phyloP scores from a whole-genome alignment of 2,888 invertebrate genomes.

The Diaprepes abbreviatus region DNA sequence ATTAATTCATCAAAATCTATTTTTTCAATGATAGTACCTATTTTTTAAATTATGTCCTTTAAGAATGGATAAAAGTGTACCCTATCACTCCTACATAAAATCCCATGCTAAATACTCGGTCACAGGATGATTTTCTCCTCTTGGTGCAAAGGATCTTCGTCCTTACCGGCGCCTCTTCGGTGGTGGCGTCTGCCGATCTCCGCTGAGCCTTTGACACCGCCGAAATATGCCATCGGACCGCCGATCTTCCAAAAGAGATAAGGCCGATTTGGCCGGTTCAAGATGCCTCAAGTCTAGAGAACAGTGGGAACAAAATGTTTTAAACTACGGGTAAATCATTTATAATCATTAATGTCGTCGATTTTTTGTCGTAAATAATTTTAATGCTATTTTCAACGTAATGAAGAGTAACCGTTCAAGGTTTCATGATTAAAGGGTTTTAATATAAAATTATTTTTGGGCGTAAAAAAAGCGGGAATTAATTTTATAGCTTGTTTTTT shows the following conservation, averaged over 20 bases:
- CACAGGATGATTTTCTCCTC: no score
- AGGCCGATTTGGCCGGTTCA: constrained; percentile 44
- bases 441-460: no score
- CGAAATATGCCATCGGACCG: constrained; percentile 60
- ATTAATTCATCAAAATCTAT: no score
- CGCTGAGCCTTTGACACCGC: constrained; percentile 62
- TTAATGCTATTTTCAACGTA: not conserved
- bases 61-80: no score
- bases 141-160: constrained; percentile 37
- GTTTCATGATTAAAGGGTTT: no score
- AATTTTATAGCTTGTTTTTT: no score
- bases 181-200: constrained; percentile 60
- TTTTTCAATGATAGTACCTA: no score
- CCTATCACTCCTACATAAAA: no score
- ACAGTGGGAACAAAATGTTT: constrained; percentile 48
- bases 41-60: no score
- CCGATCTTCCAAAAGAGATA: constrained; percentile 47
- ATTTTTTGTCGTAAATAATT: constrained; percentile 33
- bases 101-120: no score
- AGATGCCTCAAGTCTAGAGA: constrained; percentile 39
- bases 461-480: no score
- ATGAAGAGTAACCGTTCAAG: not conserved
- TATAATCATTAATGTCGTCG: constrained; percentile 46
- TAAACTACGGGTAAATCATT: constrained; percentile 44
- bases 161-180: constrained; percentile 49